Base-by-base conservation (phyloP, 2,888 invertebrate genomes). In the Strigamia transsilvanica region DNA sequence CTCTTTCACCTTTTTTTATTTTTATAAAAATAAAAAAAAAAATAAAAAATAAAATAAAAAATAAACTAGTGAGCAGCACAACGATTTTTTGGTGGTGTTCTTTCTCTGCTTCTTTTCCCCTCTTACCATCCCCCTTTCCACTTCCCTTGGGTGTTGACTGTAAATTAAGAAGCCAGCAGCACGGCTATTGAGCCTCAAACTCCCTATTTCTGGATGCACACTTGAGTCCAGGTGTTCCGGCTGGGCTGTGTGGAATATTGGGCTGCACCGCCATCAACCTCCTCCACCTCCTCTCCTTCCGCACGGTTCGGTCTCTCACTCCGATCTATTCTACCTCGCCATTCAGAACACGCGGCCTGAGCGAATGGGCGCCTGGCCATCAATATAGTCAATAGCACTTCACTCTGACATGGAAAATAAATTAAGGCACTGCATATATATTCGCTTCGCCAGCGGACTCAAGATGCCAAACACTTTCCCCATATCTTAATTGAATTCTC, bases 311-410 rank as follows among this genome's bases (percentile, higher is more conserved):
- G 73, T 73, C 73, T 73, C 73, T 73, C 73, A 32, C 73, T 73
- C 73, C 73, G 73, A 73, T 73, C 73, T 73, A 73, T 73, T 73
- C 73, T 73, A 73, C 73, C 73, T 73, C 73, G 73, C 73, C 73
- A 73, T 73, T 73, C 73, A 73, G 73, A 73, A 73, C 73, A 73
- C 73, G 73, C 73, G 73, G 73, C 73, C 73, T 73, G 73, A 73
- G 73, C 73, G 46, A 80, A 80, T 80, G 80, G 79, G 32, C 80
- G 80, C 51, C 46, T 51, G 80, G 73, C 73, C 80, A 80, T 80
- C 80, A 80, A 80, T 80, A 51, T 42, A 80, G 80, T 80, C 80
- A 80, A 80, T 80, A 80, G 80, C 80, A 80, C 51, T 80, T 80
- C 80, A 51, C 46, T 80, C 80, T 42, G 80, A 80, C 80, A 80